Evolutionary conservation across 2,888 invertebrate genomes (phyloP).

Genomic region (Mactromeris polynyma): DNA sequence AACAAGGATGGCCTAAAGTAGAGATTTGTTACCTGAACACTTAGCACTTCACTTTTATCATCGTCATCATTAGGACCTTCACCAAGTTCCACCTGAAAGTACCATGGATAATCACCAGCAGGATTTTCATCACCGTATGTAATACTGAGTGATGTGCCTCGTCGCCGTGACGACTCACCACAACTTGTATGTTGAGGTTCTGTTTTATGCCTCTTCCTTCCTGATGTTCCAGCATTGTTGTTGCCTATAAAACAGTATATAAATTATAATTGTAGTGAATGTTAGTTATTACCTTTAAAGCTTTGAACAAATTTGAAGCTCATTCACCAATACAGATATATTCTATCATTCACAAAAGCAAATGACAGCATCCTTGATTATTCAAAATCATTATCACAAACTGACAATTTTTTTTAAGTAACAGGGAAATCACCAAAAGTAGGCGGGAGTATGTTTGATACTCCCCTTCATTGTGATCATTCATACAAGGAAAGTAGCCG

Average conservation of each 20-base stretch:
- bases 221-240: background rate
- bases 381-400: too few relatives aligned
- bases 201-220: conserved; percentile 41
- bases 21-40: conserved; percentile 69
- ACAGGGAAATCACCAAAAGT: too few relatives aligned
- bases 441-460: too few relatives aligned
- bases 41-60: conserved; percentile 70
- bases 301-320: too few relatives aligned
- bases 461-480: too few relatives aligned
- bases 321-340: too few relatives aligned
- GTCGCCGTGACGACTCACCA: conserved; percentile 40
- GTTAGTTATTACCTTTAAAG: too few relatives aligned
- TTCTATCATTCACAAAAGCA: too few relatives aligned
- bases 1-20: too few relatives aligned
- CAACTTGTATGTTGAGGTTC: conserved; percentile 17
- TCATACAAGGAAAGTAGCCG: too few relatives aligned
- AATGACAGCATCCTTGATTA: too few relatives aligned
- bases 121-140: conserved; percentile 61
- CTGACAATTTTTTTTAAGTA: too few relatives aligned
- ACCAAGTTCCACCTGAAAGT: conserved; percentile 65
- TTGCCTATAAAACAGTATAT: background rate
- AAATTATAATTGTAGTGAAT: background rate
- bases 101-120: conserved; percentile 68
- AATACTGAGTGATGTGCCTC: conserved; percentile 70
- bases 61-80: conserved; percentile 50